Base-by-base conservation (phyloP, 2,113 vertebrate species). In the Poeciliopsis retropinna region DNA sequence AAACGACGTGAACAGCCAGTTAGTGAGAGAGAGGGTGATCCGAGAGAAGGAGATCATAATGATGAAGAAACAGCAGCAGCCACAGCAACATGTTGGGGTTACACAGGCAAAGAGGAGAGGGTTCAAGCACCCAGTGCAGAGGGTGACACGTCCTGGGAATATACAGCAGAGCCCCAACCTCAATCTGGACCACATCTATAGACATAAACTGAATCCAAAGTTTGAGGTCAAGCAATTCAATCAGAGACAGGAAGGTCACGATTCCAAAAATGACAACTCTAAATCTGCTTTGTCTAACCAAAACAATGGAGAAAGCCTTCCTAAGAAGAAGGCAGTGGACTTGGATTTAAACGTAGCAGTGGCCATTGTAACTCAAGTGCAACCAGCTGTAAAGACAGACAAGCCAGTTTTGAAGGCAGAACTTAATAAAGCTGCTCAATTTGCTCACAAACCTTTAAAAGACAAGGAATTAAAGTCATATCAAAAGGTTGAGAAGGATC, bases 1-100 rank as follows among this genome's bases (percentile, higher is more conserved):
- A 69, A 94, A 88, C 82, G 97, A 98, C 34, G 87, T 85, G 65
- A 94, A 94, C 88, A 89, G 91, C 14, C 88, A 89, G 70, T 76
- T 93, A 62, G 77, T 95, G 70, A 94, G 90, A 64, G 94, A 95
- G 66, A 29, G 88, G 0, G 32, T 92, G n/a, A 51, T 91, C 0
- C 81, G 89, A 71, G 94, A 94, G 1, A 87, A 77, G 72, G 78
- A 78, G 57, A 2, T 67, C 12, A 41, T 85, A 2, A 57, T 76
- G n/a, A 88, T 57, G 51, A 57, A 57, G 25, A 57, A n/a, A n/a
- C 51, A 57, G 25, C 22, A 57, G 51, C 82, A 80, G 34, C 82
- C 73, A 10, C 51, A n/a, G 51, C 82, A 80, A 44, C 82, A 75
- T 70, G 14, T 70, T 60, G 77, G 60, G 3, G 47, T 34, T 12